Percentiles rank a stretch among this genome's conserved stretches.
These are phyloP conservation scores for Ischnus inquisitorius DNA, from an alignment of 2,888 invertebrate genomes.

Conservation along the genomic window DNA sequence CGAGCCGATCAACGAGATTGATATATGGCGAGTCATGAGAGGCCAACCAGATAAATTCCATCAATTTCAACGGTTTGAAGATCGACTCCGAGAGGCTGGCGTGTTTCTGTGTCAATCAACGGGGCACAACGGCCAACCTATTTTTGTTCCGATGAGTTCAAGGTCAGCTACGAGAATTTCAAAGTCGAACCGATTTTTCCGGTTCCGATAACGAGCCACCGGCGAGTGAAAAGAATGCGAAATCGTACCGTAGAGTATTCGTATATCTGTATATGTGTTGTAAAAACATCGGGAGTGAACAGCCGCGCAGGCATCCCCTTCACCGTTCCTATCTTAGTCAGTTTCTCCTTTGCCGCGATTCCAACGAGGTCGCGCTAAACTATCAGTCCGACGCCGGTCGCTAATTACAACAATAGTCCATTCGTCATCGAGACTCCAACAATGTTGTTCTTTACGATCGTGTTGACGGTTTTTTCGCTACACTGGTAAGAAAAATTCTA, in stretches of 20 bases:
- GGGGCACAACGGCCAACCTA: neutral
- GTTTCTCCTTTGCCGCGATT: slow-evolving; percentile 40
- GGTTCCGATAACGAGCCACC: neutral
- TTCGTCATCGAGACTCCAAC: neutral
- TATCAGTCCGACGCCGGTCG: neutral
- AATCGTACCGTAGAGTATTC: slow-evolving; percentile 14
- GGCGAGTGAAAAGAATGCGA: slow-evolving; percentile 13
- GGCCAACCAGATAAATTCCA: slow-evolving; percentile 38
- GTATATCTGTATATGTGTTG: slow-evolving; percentile 9
- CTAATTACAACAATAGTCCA: neutral
- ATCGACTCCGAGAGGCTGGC: neutral
- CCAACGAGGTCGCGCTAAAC: slow-evolving; percentile 27
- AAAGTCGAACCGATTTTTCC: neutral
- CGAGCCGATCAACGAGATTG: slow-evolving; percentile 21
- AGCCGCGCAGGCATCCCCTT: slow-evolving; percentile 40
- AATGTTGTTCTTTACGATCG: slow-evolving; percentile 22
- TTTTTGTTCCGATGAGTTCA: slow-evolving; percentile 6
- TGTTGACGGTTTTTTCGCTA: slow-evolving; percentile 11
- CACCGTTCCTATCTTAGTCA: slow-evolving; percentile 43
- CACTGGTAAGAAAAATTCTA: neutral
- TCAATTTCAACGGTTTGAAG: slow-evolving; percentile 11
- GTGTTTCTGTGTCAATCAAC: neutral
- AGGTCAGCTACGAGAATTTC: neutral
- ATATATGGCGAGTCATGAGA: slow-evolving; percentile 40
- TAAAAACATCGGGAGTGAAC: neutral